phyloP scores from a whole-genome alignment of 1,140 invertebrate species.

The Philaenus spumarius region DNA sequence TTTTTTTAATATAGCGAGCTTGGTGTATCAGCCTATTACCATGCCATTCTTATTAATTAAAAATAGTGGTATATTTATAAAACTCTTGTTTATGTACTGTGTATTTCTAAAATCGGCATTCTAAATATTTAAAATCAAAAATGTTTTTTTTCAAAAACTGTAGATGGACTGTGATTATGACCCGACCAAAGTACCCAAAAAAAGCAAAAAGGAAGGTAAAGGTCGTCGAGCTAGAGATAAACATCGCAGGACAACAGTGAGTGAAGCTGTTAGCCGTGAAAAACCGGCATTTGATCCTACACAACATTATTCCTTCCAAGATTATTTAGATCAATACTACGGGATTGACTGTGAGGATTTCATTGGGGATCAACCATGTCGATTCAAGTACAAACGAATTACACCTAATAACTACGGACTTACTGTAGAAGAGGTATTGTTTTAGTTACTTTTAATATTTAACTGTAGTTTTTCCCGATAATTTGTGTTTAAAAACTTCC shows the following conservation, averaged over 20 bases:
- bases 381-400: slow-evolving; percentile 90
- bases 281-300: slow-evolving; percentile 64
- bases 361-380: slow-evolving; percentile 80
- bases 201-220: slow-evolving; percentile 36
- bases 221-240: slow-evolving; percentile 48
- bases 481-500: too few relatives aligned
- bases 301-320: slow-evolving; percentile 63
- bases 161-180: slow-evolving; percentile 22
- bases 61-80: too few relatives aligned
- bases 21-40: too few relatives aligned
- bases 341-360: slow-evolving; percentile 92
- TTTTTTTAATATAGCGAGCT: too few relatives aligned
- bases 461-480: too few relatives aligned
- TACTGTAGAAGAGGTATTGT: slow-evolving; percentile 85
- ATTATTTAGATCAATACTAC: slow-evolving; percentile 94
- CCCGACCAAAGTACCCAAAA: slow-evolving; percentile 8
- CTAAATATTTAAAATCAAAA: too few relatives aligned
- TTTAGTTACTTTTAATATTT: too few relatives aligned
- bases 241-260: slow-evolving; percentile 45
- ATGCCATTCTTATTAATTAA: too few relatives aligned
- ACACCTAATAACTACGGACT: slow-evolving; percentile 88
- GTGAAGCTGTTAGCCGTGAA: slow-evolving; percentile 53
- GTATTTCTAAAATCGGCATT: too few relatives aligned
- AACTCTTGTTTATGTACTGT: too few relatives aligned
- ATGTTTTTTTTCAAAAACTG: too few relatives aligned